Evolutionary conservation across 2,113 vertebrate species (phyloP).

Genomic region (Xenopus borealis): DNA sequence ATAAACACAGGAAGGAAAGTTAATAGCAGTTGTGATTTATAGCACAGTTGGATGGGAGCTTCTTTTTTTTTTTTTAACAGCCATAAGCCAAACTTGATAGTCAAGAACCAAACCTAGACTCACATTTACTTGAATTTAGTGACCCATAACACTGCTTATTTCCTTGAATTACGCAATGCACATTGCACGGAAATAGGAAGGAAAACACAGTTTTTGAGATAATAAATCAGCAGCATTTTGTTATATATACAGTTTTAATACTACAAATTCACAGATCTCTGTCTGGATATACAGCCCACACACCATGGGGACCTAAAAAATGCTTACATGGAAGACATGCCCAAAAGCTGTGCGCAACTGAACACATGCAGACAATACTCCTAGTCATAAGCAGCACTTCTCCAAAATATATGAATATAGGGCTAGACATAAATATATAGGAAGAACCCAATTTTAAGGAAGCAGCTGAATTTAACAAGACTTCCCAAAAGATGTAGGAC

Average conservation of each 20-base stretch:
- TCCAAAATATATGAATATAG: too few relatives aligned
- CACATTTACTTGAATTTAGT: constrained; percentile 25
- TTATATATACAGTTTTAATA: background rate
- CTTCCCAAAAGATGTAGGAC: too few relatives aligned
- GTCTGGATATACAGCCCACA: too few relatives aligned
- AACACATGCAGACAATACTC: too few relatives aligned
- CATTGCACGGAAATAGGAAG: constrained; percentile 9
- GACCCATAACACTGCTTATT: constrained; percentile 25
- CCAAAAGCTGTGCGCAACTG: too few relatives aligned
- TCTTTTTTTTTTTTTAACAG: constrained; percentile 9
- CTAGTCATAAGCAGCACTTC: too few relatives aligned
- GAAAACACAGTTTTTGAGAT: constrained; percentile 6
- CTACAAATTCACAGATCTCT: constrained; percentile 18
- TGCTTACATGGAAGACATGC: too few relatives aligned
- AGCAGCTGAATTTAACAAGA: too few relatives aligned
- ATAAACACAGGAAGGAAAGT: constrained; percentile 41
- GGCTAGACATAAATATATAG: too few relatives aligned
- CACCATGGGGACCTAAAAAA: too few relatives aligned
- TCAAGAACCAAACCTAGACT: constrained; percentile 16
- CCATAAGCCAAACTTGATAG: constrained; percentile 31
- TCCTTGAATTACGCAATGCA: constrained; percentile 35
- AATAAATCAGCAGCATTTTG: constrained; percentile 32
- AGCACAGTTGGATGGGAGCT: constrained; percentile 10
- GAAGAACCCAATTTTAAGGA: too few relatives aligned
- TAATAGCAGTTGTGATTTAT: constrained; percentile 32